Conservation (phyloP, 2,888 invertebrate species). For the Alloscopus bannaensis region DNA sequence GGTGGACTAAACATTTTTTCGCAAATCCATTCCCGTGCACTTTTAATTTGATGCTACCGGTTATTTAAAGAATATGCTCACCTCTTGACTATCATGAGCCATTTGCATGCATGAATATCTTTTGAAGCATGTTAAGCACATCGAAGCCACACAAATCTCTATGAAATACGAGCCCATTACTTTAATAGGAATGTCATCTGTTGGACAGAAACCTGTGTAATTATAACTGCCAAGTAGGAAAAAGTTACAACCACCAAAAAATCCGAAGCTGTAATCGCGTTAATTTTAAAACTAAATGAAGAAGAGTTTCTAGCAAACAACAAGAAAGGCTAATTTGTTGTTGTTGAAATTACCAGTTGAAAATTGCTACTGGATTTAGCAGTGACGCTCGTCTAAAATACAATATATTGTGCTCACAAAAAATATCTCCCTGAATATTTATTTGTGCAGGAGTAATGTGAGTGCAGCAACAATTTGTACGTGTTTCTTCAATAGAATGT, state of each 20-base stretch:
- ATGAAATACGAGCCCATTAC: constrained; percentile 63
- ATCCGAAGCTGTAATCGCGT: background rate
- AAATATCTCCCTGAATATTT: no score
- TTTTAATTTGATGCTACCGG: constrained; percentile 36
- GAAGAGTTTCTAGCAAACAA: background rate
- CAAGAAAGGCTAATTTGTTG: constrained; percentile 36
- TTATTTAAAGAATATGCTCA: constrained; percentile 34
- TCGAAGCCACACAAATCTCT: constrained; percentile 46
- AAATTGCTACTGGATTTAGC: constrained; percentile 57
- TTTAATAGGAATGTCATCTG: constrained; percentile 64
- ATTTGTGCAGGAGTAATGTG: no score
- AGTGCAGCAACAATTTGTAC: background rate
- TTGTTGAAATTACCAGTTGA: no score
- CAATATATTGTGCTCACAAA: no score
- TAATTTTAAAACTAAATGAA: constrained; percentile 9
- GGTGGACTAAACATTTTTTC: no score
- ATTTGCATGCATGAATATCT: constrained; percentile 49
- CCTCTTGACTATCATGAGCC: constrained; percentile 5
- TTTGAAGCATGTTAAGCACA: background rate
- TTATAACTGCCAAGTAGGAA: constrained; percentile 58
- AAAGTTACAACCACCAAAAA: constrained; percentile 13
- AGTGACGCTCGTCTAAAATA: background rate
- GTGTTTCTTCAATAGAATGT: no score
- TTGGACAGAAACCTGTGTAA: constrained; percentile 57
- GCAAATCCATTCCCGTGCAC: background rate